Evolutionary conservation across 2,888 invertebrate species (phyloP).

Genomic region (Lasioglossum lativentre): DNA sequence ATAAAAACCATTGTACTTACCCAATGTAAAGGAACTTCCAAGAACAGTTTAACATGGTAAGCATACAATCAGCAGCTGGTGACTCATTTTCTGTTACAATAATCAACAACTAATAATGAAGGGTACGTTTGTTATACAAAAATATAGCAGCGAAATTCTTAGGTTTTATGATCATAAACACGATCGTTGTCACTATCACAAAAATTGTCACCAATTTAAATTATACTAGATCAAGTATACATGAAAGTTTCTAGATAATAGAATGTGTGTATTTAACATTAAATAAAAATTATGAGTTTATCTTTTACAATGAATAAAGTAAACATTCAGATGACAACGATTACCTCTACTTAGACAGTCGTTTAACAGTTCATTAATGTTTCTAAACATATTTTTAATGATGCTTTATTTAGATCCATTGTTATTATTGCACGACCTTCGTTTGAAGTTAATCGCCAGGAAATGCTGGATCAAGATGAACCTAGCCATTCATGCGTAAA

Average conservation of each 20-base stretch:
- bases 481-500: no score
- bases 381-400: no score
- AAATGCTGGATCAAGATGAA: no score
- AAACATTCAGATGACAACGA: background rate
- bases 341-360: no score
- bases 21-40: background rate
- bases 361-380: no score
- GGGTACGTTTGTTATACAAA: background rate
- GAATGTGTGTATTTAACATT: background rate
- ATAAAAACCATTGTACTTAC: background rate
- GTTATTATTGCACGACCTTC: no score
- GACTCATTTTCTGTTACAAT: background rate
- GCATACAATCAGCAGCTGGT: background rate
- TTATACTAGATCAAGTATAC: background rate
- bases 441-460: no score
- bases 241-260: background rate
- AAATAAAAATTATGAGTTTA: no score
- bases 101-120: background rate
- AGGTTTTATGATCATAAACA: background rate
- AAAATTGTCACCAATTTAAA: background rate
- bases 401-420: no score
- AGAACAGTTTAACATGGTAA: background rate
- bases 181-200: background rate
- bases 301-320: background rate
- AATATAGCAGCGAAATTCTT: background rate